These are phyloP conservation scores for Alosa sapidissima DNA, from an alignment of 2,797 vertebrate species.

Conservation along the genomic window DNA sequence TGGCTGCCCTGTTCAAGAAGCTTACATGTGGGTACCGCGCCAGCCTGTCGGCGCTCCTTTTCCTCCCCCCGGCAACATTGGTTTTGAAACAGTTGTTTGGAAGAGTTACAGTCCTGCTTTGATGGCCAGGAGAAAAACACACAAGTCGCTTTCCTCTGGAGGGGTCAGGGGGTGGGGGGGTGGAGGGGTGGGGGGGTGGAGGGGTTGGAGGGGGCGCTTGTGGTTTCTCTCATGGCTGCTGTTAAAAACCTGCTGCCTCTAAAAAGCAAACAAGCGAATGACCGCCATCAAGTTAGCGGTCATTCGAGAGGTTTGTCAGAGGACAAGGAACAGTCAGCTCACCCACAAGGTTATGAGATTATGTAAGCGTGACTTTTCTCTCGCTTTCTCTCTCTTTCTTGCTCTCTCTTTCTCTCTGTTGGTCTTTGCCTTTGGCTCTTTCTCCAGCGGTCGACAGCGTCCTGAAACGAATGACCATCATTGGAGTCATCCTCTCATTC, in stretches of 20 bases:
- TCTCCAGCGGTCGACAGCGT: conserved; percentile 93
- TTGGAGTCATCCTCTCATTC: conserved; percentile 97
- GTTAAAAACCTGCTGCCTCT: background rate
- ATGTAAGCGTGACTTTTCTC: conserved; percentile 15
- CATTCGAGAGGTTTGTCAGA: conserved; percentile 25
- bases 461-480: conserved; percentile 99
- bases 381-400: background rate
- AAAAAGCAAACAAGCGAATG: conserved; percentile 34
- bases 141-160: background rate
- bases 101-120: background rate
- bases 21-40: conserved; percentile 85
- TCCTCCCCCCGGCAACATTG: background rate
- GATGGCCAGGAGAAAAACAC: background rate
- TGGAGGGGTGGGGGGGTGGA: background rate
- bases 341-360: conserved; percentile 9
- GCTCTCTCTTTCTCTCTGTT: background rate
- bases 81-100: background rate
- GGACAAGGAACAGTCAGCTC: conserved; percentile 21
- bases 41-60: background rate
- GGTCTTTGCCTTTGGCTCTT: background rate
- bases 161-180: background rate
- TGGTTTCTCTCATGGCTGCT: conserved; percentile 13
- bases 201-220: background rate
- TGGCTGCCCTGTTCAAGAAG: conserved; percentile 97
- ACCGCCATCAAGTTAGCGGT: conserved; percentile 23